Percentiles rank a stretch among this genome's conserved stretches.
Evolutionary conservation across 2,888 invertebrate genomes (phyloP).

Genomic region (Entomobrya multifasciata): DNA sequence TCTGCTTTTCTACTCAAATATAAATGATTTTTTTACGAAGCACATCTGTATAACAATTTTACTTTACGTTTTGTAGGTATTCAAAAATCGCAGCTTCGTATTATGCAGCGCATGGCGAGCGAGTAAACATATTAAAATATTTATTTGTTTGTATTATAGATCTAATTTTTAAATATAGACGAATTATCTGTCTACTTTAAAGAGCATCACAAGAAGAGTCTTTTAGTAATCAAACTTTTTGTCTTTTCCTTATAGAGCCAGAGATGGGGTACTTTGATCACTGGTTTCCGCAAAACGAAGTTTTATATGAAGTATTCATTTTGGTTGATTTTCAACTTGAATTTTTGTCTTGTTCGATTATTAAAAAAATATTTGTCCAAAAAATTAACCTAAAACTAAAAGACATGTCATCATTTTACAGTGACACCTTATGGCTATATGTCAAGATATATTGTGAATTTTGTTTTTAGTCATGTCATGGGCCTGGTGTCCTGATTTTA

Average conservation of each 20-base stretch:
- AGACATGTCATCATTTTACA: no score
- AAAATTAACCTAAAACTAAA: no score
- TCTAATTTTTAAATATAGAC: no score
- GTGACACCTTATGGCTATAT: no score
- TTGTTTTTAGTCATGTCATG: constrained; percentile 8
- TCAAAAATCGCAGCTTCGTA: neutral
- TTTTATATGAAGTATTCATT: neutral
- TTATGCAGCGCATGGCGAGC: no score
- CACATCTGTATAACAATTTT: no score
- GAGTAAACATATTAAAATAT: no score
- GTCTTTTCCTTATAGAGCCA: constrained; percentile 60
- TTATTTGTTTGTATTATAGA: no score
- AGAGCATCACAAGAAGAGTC: neutral
- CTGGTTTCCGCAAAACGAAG: constrained; percentile 51
- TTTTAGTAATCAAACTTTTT: constrained; percentile 60
- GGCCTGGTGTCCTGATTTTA: constrained; percentile 1
- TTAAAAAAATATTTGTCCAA: no score
- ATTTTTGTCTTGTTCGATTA: no score
- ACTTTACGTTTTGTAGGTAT: neutral
- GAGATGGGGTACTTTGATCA: constrained; percentile 54
- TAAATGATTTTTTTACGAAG: neutral
- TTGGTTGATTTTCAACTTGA: no score
- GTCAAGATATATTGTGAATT: neutral
- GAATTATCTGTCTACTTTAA: neutral
- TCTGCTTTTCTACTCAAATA: neutral